Conservation (phyloP, 2,797 vertebrate genomes). For the Leucoraja ocellata region DNA sequence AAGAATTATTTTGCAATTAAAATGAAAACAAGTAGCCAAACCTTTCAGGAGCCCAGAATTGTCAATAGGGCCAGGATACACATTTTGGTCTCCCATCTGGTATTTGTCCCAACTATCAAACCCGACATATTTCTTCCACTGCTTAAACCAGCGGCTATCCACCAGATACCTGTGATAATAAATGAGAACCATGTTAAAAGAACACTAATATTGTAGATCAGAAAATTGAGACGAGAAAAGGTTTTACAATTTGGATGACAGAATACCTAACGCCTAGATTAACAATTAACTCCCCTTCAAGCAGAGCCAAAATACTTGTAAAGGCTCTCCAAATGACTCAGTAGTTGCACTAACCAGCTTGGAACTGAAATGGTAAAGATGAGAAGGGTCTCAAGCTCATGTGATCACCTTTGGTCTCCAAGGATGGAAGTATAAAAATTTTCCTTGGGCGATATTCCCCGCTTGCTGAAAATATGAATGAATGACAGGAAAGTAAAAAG, state of each 20-base stretch:
- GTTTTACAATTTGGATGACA: background rate
- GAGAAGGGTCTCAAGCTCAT: background rate
- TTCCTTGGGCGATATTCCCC: background rate
- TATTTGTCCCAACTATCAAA: constrained; percentile 99
- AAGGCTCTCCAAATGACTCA: background rate
- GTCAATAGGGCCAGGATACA: constrained; percentile 94
- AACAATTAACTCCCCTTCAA: background rate
- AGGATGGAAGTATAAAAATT: background rate
- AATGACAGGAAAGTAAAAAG: background rate
- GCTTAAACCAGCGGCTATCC: constrained; percentile 98
- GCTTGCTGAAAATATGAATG: background rate
- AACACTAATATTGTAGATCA: background rate
- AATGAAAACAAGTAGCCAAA: constrained; percentile 46
- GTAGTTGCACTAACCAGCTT: background rate
- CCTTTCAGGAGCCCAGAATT: constrained; percentile 95
- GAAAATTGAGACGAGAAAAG: background rate
- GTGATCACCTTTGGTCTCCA: background rate
- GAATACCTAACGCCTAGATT: background rate
- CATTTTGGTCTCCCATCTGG: constrained; percentile 95
- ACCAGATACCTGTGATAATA: constrained; percentile 80
- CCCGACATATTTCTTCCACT: constrained; percentile 99
- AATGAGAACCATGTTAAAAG: constrained; percentile 39
- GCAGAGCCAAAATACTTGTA: background rate
- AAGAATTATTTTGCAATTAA: background rate
- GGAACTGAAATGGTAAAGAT: background rate